Evolutionary conservation across 2,113 vertebrate genomes (phyloP), one percentile per base, ranked within the genome.

Genomic region (Callospermophilus lateralis): DNA sequence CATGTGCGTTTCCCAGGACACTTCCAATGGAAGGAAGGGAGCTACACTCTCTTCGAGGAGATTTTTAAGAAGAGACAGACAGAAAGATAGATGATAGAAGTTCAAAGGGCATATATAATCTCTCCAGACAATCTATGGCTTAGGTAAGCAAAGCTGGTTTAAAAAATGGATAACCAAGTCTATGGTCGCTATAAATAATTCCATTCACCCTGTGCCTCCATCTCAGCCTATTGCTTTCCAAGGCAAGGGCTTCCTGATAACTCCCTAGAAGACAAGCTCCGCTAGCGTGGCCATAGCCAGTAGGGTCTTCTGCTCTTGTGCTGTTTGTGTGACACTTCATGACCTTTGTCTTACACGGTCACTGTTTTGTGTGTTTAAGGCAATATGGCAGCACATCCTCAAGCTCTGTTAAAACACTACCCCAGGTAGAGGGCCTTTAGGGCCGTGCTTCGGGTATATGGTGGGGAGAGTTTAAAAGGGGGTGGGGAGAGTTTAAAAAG

Each of bases 381-480:
- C 32, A 61, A 68, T 63, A 48, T 2, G 13, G 93, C 42, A 39
- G 45, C 37, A 92, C 68, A 95, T 45, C 77, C n/a, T 58, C 2
- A 84, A 68, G 92, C 30, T 8, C 63, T 32, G 10, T 42, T 78
- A 87, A 90, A 96, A 7, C 0, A 16, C 55, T 89, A 37, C 16
- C 37, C 94, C 20, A 76, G 28, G 39, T 8, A 80, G 83, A 51
- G 68, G 2, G 78, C 68, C 65, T 96, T 87, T 48, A 48, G 67
- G 53, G 20, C 67, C 74, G 80, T 24, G 17, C 61, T 68, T 77
- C 94, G 87, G 85, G 74, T 72, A 87, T 74, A 83, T 0, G 9
- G 84, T 73, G 1, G 92, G 32, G 28, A 53, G 48, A 77, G 95
- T 96, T 65, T 16, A 96, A 97, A 92, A 68, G 42, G 42, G 42